phyloP scores from a whole-genome alignment of 2,797 vertebrate genomes.

The Argentina silus region DNA sequence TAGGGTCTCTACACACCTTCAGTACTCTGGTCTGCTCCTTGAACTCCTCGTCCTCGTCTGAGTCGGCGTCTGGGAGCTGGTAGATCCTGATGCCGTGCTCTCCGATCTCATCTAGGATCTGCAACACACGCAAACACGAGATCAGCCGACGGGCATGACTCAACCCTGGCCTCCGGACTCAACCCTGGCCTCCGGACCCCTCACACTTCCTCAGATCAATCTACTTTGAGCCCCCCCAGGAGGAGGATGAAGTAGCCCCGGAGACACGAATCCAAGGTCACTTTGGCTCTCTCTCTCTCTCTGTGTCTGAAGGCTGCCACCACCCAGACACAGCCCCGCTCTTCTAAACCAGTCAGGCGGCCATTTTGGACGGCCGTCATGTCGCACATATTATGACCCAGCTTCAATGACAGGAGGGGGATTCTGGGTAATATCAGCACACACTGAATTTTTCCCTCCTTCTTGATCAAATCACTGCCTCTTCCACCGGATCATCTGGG shows the following conservation, averaged over 20 bases:
- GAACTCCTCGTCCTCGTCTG: slow-evolving; percentile 90
- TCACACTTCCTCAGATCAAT: neutral
- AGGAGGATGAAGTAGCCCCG: neutral
- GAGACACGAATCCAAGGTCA: neutral
- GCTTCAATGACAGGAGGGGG: neutral
- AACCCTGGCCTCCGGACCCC: neutral
- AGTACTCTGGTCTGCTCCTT: slow-evolving; percentile 90
- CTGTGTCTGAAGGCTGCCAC: neutral
- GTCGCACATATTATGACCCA: neutral
- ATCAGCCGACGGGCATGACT: slow-evolving; percentile 22
- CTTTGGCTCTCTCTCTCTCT: neutral
- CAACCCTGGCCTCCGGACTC: slow-evolving; percentile 2
- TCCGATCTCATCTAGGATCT: slow-evolving; percentile 92
- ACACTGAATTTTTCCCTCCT: neutral
- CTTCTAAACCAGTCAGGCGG: neutral
- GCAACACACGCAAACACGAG: slow-evolving; percentile 15
- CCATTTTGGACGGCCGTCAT: neutral
- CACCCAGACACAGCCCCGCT: neutral
- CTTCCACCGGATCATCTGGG: neutral
- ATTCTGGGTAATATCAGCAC: neutral
- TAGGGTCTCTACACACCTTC: slow-evolving; percentile 73
- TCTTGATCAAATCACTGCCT: neutral
- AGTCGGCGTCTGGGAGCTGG: slow-evolving; percentile 93
- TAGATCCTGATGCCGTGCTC: slow-evolving; percentile 92
- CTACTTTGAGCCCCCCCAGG: neutral